Conservation (phyloP, 1,140 invertebrate genomes). For the Trigoniulus corallinus region DNA sequence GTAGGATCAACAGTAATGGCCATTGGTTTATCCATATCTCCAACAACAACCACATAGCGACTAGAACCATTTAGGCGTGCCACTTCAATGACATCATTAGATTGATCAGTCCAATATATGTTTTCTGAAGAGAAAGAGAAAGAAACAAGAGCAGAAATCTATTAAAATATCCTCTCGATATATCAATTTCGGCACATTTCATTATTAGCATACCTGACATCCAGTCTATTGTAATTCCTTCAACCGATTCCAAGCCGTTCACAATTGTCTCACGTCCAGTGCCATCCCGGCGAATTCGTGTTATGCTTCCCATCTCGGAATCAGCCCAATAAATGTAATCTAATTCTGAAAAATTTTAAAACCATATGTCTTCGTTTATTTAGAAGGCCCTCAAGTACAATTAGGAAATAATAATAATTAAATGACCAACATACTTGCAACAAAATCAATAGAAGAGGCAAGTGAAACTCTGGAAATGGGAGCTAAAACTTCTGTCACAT, state of each 20-base stretch:
- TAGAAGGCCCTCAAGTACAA: neutral
- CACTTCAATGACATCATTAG: conserved; percentile 38
- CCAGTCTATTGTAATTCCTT: conserved; percentile 44
- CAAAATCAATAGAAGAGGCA: conserved; percentile 57
- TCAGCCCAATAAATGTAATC: conserved; percentile 68
- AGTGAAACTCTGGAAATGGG: conserved; percentile 57
- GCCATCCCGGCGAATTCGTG: conserved; percentile 57
- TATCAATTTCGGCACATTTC: too few species aligned
- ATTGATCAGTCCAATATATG: conserved; percentile 44
- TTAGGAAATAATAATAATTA: neutral
- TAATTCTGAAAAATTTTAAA: conserved; percentile 23
- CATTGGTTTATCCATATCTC: conserved; percentile 29
- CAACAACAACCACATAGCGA: conserved; percentile 31
- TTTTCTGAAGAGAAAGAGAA: conserved; percentile 20
- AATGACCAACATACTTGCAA: conserved; percentile 34
- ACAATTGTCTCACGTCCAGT: conserved; percentile 42
- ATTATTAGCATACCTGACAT: conserved; percentile 33
- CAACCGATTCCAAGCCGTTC: conserved; percentile 34
- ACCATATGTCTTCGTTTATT: neutral
- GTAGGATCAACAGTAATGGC: conserved; percentile 44
- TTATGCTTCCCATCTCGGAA: conserved; percentile 50
- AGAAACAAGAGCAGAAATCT: conserved; percentile 1
- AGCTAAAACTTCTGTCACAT: conserved; percentile 38
- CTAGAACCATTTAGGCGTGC: conserved; percentile 30
- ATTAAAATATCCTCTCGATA: too few species aligned